Evolutionary conservation across 2,888 invertebrate species (phyloP), one percentile per base, ranked within the genome.

Genomic region (Cerceris rybyensis): DNA sequence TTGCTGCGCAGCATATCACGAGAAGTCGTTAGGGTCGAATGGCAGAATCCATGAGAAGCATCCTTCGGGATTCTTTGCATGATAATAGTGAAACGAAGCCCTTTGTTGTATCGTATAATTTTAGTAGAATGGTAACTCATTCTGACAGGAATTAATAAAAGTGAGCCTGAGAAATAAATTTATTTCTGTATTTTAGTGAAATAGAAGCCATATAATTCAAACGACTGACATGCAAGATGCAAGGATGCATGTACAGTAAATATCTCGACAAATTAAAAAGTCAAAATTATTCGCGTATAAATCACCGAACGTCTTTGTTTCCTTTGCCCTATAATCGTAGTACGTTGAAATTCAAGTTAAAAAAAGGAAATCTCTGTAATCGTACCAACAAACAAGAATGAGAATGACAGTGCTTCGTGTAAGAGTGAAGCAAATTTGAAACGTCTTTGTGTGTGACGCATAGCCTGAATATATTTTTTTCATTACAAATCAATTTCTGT

Each of bases 1-100:
- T 86, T 86, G 85, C 83, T 69, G 71, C 73, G 80, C 84, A 68
- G 70, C 74, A 80, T 78, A 84, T 85, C 82, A 84, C 71, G 75
- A 61, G 64, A 77, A 82, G 76, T 84, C 77, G 76, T 84, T 82
- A 82, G 68, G 63, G 72, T 60, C 84, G 72, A 84, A 77, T 78
- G 59, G 42, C 59, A 75, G 74, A 72, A 81, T 81, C 75, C 69
- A 54, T 41, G 75, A 68, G 71, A 39, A 78, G 60, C 69, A 67
- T 78, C 74, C 73, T 75, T 58, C 60, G 46, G 58, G 64, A 64
- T 77, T 68, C 78, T 74, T 71, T 70, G 70, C 73, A 61, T 74
- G 70, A 79, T 68, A 81, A 83, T 72, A 46, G 70, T 39, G 54
- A 60, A 49, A 49, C 63, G 17, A 16, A 39, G 41, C 39, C 52